Percentiles rank a stretch among this genome's conserved stretches.
phyloP scores from a whole-genome alignment of 1,140 invertebrate species.

The Drosophila punjabiensis region DNA sequence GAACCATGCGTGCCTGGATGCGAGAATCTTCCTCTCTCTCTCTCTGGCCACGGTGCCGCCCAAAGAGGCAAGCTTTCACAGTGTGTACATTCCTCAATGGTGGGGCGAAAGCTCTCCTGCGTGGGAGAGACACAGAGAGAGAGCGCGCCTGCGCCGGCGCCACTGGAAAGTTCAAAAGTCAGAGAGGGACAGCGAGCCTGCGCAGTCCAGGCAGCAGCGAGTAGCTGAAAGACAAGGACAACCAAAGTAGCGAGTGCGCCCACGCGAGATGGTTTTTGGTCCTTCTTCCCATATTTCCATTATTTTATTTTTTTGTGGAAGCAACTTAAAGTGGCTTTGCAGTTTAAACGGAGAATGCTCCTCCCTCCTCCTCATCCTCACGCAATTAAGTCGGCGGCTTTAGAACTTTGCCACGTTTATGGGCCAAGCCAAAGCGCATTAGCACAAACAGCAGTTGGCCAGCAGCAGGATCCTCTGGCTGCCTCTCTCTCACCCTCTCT shows the following conservation, averaged over 20 bases:
- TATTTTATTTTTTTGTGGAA: slow-evolving; percentile 16
- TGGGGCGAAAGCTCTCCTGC: slow-evolving; percentile 46
- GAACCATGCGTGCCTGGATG: slow-evolving; percentile 46
- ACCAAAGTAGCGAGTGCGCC: slow-evolving; percentile 54
- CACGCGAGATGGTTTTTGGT: slow-evolving; percentile 38
- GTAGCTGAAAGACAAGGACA: slow-evolving; percentile 62
- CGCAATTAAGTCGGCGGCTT: slow-evolving; percentile 58
- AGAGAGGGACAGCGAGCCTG: slow-evolving; percentile 30
- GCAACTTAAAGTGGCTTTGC: slow-evolving; percentile 61
- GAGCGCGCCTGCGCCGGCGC: slow-evolving; percentile 13
- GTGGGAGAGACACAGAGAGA: slow-evolving; percentile 5
- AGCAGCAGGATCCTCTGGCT: slow-evolving; percentile 21
- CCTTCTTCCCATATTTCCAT: slow-evolving; percentile 21
- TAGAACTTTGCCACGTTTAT: slow-evolving; percentile 61
- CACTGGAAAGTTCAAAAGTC: slow-evolving; percentile 40
- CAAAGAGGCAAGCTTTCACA: slow-evolving; percentile 50
- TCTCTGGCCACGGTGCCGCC: slow-evolving; percentile 65
- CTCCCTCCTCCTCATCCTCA: slow-evolving; percentile 1
- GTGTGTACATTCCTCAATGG: slow-evolving; percentile 69
- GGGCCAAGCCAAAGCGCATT: slow-evolving; percentile 56
- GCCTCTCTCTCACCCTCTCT: background rate
- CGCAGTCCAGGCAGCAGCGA: slow-evolving; percentile 50
- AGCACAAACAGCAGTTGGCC: slow-evolving; percentile 45
- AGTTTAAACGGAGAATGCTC: slow-evolving; percentile 48
- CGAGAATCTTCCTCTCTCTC: background rate